Evolutionary conservation across 2,888 invertebrate species (phyloP), one percentile per base, ranked within the genome.

Genomic region (Drosophila imparisetae): DNA sequence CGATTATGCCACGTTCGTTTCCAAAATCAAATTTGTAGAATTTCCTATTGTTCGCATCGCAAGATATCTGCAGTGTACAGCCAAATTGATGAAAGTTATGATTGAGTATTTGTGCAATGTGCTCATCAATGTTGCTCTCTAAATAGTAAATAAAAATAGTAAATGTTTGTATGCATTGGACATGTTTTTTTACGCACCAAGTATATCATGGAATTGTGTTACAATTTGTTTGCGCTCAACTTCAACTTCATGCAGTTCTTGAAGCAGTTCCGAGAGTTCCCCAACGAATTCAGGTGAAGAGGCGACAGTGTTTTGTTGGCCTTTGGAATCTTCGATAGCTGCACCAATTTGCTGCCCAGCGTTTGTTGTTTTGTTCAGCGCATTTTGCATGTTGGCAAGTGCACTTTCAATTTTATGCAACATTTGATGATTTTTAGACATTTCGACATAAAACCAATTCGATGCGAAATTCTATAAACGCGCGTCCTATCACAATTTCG

Each of bases 11-110:
- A 5, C n/a, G 30, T 2, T 54, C 36, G 1, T 30, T 10, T 5
- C 55, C 52, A 24, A 58, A 66, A 15, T 64, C 59, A 5, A 78
- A 66, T 8, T 30, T 60, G 13, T 59, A 80, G 4, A 64, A n/a
- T 5, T 21, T 58, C 13, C 8, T 34, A 1, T 42, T 52, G 21
- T 59, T 30, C 2, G n/a, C 48, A 48, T 72, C 42, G 7, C 4
- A 11, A 15, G 21, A 15, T 0, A 62, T 8, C 4, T 13, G 8
- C 7, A 72, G 13, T 0, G 18, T 66, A 8, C 66, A 77, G 15
- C 60, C 74, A 13, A 69, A 34, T 7, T 40, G 21, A 6, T 59
- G 27, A 1, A 81, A 36, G 6, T 36, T 50, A 0, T 63, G 4
- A 15, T 5, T 15, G 0, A 70, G 10, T 6, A 40, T 24, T 27